Evolutionary conservation across 2,113 vertebrate genomes (phyloP), one percentile per base, ranked within the genome.

Genomic region (Falco punctatus): DNA sequence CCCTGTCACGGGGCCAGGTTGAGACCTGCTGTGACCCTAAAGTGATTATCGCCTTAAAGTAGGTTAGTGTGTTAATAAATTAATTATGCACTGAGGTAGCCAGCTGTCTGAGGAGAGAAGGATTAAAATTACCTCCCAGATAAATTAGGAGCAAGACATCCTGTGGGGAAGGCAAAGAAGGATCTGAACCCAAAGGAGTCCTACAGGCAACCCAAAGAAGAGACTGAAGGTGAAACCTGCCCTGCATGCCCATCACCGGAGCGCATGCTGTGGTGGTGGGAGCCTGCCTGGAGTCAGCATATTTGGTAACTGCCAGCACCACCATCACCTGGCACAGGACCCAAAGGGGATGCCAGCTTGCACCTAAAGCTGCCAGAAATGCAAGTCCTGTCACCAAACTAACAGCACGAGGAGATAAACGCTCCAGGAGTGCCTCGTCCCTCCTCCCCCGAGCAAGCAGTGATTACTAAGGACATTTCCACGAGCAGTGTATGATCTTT

Each of bases 401-500:
- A 71, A 38, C 70, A 28, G 26, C 3, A 33, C 91, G 91, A 94
- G 21, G 96, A 97, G 96, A 83, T 38, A 94, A 95, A 96, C 5
- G 9, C 92, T 87, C n/a, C 95, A 84, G 92, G 65, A 96, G 71
- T 10, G 8, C 67, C 65, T 91, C 7, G 3, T 71, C 58, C 71
- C 83, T 97, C 88, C 91, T 97, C 88, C 94, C 81, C 80, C 10
- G 59, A 90, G 96, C 83, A 95, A 81, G 65, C 93, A 82, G 95
- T 81, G 97, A 98, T 98, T 97, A 97, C 92, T 92, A 77, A 96
- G 96, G 93, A 96, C 95, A 97, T 97, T 98, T 98, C 95, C 96
- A 96, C 96, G 96, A 97, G 86, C 40, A 2, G 83, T 87, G 85
- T 81, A 97, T 88, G 86, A 97, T 94, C 92, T 95, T 97, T 97